phyloP scores from a whole-genome alignment of 2,113 vertebrate species.

The Macrotis lagotis region DNA sequence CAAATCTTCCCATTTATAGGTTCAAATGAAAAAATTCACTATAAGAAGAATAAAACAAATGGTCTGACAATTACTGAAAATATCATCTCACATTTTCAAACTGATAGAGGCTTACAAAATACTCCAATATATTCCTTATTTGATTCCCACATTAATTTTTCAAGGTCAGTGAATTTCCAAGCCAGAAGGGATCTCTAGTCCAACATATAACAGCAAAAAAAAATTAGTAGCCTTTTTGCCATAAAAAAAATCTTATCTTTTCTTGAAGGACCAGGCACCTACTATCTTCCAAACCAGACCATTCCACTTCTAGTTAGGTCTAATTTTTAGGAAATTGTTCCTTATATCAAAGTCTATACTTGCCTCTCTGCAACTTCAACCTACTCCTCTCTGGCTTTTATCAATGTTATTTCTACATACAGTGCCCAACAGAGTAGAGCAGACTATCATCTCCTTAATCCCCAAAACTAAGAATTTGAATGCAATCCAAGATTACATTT shows the following conservation, averaged over 20 bases:
- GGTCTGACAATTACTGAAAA: background rate
- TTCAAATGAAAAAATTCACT: background rate
- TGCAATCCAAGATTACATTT: background rate
- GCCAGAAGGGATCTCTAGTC: background rate
- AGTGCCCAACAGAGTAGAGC: background rate
- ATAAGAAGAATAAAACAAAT: background rate
- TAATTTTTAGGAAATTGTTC: background rate
- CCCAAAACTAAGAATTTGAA: background rate
- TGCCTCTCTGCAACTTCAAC: background rate
- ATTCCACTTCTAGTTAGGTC: background rate
- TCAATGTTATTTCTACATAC: background rate
- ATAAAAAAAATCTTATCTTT: background rate
- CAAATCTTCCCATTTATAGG: background rate
- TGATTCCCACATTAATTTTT: background rate
- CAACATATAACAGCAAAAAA: background rate
- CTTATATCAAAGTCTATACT: background rate
- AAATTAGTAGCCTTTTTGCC: background rate
- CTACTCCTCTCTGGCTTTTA: background rate
- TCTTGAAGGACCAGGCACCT: background rate
- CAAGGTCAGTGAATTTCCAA: background rate
- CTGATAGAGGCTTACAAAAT: background rate
- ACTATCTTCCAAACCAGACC: background rate
- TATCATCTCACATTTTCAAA: background rate
- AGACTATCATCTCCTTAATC: background rate
- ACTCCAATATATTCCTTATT: background rate